Conservation (phyloP, 2,888 invertebrate species). For the Cheilosia impressa region DNA sequence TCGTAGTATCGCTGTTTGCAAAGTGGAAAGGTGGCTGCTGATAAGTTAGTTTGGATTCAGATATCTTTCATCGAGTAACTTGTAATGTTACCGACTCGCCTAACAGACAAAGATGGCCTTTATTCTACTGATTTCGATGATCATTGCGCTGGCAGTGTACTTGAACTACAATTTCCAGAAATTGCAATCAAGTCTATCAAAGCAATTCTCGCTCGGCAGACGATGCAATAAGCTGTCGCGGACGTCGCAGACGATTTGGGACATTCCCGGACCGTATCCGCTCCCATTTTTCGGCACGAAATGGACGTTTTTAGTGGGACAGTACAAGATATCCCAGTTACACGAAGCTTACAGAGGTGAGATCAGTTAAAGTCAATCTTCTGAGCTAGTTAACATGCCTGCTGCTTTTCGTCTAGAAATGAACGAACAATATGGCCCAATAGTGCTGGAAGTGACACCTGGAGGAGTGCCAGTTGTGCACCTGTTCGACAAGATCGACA, state of each 20-base stretch:
- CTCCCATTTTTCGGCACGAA: conserved; percentile 91
- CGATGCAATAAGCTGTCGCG: conserved; percentile 16
- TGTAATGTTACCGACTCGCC: conserved; percentile 51
- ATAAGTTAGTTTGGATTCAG: conserved; percentile 38
- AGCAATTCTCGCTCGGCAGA: conserved; percentile 43
- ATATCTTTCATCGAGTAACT: conserved; percentile 11
- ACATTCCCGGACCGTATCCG: conserved; percentile 90
- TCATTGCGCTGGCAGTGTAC: conserved; percentile 80
- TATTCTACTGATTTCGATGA: conserved; percentile 81
- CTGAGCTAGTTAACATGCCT: not conserved
- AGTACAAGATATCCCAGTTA: conserved; percentile 89
- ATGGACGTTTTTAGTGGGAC: conserved; percentile 89
- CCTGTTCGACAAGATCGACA: conserved; percentile 88
- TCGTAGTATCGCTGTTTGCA: conserved; percentile 23
- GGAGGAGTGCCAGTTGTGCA: conserved; percentile 90
- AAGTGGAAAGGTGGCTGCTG: conserved; percentile 27
- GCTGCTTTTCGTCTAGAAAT: conserved; percentile 84
- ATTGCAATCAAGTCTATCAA: conserved; percentile 75
- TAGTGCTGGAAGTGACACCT: conserved; percentile 91
- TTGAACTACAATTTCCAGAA: conserved; percentile 80
- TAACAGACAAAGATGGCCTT: conserved; percentile 80
- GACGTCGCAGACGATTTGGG: conserved; percentile 78
- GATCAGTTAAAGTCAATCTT: conserved; percentile 37
- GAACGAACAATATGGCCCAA: conserved; percentile 89
- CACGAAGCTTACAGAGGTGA: conserved; percentile 92